Evolutionary conservation across 2,113 vertebrate genomes (phyloP).

Genomic region (Columbina picui): DNA sequence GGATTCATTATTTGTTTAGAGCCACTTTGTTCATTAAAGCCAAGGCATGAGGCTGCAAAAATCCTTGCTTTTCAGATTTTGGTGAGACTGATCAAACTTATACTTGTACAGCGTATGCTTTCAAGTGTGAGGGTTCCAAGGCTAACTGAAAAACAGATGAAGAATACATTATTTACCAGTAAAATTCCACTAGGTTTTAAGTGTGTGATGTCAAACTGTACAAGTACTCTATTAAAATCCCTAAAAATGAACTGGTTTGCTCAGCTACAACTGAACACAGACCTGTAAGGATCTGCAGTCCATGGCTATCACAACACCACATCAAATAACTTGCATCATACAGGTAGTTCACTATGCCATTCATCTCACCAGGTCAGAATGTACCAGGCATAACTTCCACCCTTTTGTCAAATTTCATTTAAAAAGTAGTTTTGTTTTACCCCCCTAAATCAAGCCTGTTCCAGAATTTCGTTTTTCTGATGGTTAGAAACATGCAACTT

Average conservation of each 20-base stretch:
- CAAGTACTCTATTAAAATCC: neutral
- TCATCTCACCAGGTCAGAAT: neutral
- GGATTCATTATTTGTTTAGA: neutral
- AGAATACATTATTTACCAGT: neutral
- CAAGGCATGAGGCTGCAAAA: neutral
- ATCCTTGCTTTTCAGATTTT: neutral
- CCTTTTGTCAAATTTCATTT: neutral
- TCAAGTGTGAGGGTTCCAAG: neutral
- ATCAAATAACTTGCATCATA: neutral
- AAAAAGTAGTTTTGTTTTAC: neutral
- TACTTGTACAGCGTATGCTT: neutral
- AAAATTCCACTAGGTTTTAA: neutral
- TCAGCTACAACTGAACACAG: neutral
- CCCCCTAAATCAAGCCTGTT: neutral
- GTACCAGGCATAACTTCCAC: neutral
- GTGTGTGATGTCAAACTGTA: accelerated
- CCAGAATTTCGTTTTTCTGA: neutral
- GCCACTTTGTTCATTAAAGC: neutral
- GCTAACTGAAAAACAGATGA: neutral
- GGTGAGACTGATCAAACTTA: neutral
- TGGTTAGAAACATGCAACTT: neutral
- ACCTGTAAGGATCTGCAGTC: neutral
- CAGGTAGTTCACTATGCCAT: neutral
- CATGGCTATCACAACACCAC: neutral
- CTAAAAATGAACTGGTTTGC: neutral